These are phyloP conservation scores for Rhaphigaster nebulosa DNA, from an alignment of 2,888 invertebrate genomes.

Conservation along the genomic window DNA sequence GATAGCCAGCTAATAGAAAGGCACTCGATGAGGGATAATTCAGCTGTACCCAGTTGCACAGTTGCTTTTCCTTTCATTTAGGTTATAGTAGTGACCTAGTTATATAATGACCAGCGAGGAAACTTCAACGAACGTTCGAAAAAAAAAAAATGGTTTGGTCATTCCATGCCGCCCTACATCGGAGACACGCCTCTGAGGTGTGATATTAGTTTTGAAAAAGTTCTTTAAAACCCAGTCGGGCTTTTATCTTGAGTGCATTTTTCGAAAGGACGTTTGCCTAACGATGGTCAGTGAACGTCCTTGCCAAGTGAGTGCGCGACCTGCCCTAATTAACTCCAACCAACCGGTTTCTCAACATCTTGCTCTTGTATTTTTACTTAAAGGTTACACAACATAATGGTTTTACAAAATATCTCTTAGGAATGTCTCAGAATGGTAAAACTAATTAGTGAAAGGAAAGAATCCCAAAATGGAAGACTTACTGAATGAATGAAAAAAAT, in stretches of 20 bases:
- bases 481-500: too few species aligned
- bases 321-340: neutral
- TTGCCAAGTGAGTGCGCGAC: neutral
- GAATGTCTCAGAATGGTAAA: neutral
- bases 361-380: neutral
- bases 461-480: too few species aligned
- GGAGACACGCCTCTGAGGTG: neutral
- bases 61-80: conserved; percentile 34
- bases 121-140: conserved; percentile 16
- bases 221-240: neutral
- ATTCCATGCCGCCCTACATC: conserved; percentile 26
- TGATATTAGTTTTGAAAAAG: conserved; percentile 9
- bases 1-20: conserved; percentile 7
- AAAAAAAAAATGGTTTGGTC: conserved; percentile 6
- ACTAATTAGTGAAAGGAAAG: too few species aligned
- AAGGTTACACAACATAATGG: neutral
- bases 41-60: conserved; percentile 28
- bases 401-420: neutral
- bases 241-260: conserved; percentile 37
- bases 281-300: conserved; percentile 3
- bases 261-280: conserved; percentile 44
- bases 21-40: neutral
- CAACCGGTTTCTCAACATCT: neutral
- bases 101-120: conserved; percentile 19
- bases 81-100: conserved; percentile 30